Evolutionary conservation across 1,140 invertebrate species (phyloP), one percentile per base, ranked within the genome.

Genomic region (Nephila pilipes): DNA sequence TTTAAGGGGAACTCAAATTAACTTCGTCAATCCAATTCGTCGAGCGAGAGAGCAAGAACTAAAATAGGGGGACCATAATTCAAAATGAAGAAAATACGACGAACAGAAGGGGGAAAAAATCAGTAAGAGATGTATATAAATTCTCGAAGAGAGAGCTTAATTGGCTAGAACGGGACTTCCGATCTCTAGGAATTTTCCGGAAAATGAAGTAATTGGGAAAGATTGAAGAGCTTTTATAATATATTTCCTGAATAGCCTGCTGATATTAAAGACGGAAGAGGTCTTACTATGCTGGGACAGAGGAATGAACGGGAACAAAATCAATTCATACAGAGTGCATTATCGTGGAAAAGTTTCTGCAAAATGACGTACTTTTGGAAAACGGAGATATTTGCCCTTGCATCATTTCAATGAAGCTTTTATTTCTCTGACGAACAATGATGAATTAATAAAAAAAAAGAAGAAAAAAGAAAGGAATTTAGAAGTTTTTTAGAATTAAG

Each of bases 151-250:
- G 69, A 36, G 55, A 32, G 25, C 79, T 91, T 91, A 91, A 91
- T 91, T 91, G 89, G 89, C 79, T 91, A 81, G 75, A 83, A 91
- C 75, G 79, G 57, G 36, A 46, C 18, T 58, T 91, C 69, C 79
- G 36, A 63, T 60, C 46, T 25, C 1, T 36, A 16, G 32, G 46
- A 46, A 83, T 90, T 90, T 54, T 63, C 55, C 81, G 57, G 81
- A 60, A 85, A 92, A 92, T 92, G 90, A 92, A 92, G 81, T 92
- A 92, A 92, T 92, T 92, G 90, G 90, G 80, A 69, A 85, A 92
- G 90, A 92, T 92, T 92, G 83, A 91, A 92, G 90, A 85, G 80
- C 58, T 92, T 92, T 85, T 81, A 92, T 92, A 85, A 85, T 85
- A 85, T 92, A 92, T 85, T 92, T 92, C 55, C 80, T 69, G 80